Evolutionary conservation across 2,888 invertebrate genomes (phyloP), one percentile per base, ranked within the genome.

Genomic region (Podotricha telesiphe): DNA sequence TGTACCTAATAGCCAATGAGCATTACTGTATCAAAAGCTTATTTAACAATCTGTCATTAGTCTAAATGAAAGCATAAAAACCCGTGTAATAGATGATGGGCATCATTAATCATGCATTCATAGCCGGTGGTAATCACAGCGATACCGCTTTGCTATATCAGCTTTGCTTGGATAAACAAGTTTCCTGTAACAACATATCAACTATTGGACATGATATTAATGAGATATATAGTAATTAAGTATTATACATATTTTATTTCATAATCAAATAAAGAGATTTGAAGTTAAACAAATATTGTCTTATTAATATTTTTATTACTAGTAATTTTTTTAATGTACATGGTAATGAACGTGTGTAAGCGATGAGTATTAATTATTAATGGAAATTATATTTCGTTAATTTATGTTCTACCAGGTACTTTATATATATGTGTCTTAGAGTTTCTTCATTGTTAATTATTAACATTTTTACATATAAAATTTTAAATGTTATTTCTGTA

Each of bases 21-120:
- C 69, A 73, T 73, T 72, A 75, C 75, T 73, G 73, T 74, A 76
- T 75, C 73, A 76, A 75, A 76, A 77, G 73, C 69, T 72, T 73
- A 73, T 73, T 77, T 78, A 76, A 76, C 75, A 75, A 74, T 74
- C 77, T 76, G 78, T 75, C 76, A 77, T 77, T 77, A 77, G 72
- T 67, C 70, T 68, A 76, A 76, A 78, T 75, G 76, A 77, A 74
- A 74, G 75, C 73, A 76, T 75, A 76, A 77, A 77, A 77, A 78
- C 72, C 70, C 76, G 76, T 78, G 76, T 75, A 78, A 77, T 75
- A 77, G 76, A 73, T 75, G 74, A 72, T 71, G 75, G 67, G 66
- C 70, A 73, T 78, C 86, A 89, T 91, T 89, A 87, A 89, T 91
- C 89, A 88, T 78, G 82, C 83, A 87, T 87, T 86, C 87, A 85